Base-by-base conservation (phyloP, 1,140 invertebrate genomes). In the Trachelipus rathkii region DNA sequence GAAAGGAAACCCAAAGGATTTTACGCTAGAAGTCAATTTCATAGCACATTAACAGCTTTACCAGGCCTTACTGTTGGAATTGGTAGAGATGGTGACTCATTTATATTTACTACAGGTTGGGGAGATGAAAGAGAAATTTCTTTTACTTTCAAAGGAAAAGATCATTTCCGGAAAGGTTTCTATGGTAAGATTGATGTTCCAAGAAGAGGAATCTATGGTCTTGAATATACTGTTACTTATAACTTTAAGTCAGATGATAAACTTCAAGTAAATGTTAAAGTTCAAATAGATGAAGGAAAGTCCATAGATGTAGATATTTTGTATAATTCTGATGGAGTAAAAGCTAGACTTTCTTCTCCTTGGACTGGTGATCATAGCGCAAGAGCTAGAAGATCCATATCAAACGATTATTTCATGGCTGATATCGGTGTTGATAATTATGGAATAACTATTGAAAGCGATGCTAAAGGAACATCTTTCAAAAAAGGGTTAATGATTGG, bases 401-500 rank as follows among this genome's bases (percentile, higher is more conserved):
- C 77, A 11, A 33, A 75, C 11, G 77, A 81, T 53, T 67, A 74
- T 44, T 81, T 78, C 75, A 77, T 71, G 21, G 67, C 79, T 19
- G 79, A 81, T 21, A 66, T 73, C 68, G 79, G 74, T n/a, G 33
- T 81, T 33, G 76, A 81, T 68, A 74, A 81, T 21, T 81, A 78
- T 69, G 77, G 66, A 50, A 19, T 81, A 21, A 76, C 71, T 24
- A 74, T 81, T 9, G 76, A 74, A 68, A 75, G 79, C 19, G 75
- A 75, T 60, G 76, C 76, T 21, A 21, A 68, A 50, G 71, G 74
- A 15, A 77, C 69, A 0, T 76, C 74, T 44, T 73, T 60, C n/a
- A 76, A 74, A 24, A 72, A 73, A 21, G 77, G 77, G 8, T 72
- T 76, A 9, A 13, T 76, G 10, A 71, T 81, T 44, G 74, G 77